Evolutionary conservation across 2,797 vertebrate species (phyloP), one percentile per base, ranked within the genome.

Genomic region (Tamandua tetradactyla): DNA sequence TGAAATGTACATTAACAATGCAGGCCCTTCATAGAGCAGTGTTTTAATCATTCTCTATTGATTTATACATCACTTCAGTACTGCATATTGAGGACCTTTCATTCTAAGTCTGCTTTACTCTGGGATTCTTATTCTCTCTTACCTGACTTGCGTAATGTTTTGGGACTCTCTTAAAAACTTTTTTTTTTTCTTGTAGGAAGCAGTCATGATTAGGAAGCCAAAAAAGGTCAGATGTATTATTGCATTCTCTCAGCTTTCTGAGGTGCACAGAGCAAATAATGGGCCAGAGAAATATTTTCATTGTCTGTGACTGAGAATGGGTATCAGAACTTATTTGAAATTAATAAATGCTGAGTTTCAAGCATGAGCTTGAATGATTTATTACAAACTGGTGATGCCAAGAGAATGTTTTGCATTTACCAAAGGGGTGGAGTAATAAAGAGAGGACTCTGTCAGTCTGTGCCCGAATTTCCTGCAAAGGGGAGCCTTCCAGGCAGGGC

Each of bases 31-130:
- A 95, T 93, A 95, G 97, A 97, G 94, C 97, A 95, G 96, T 95
- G 94, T 96, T 97, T 95, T 98, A 98, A 98, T 98, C 97, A 98
- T 98, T 97, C 93, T 95, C 37, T 97, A 97, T 98, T 98, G 98
- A 98, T 98, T 98, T 98, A 97, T 97, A 95, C 97, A 97, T 98
- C 95, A 97, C 94, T 97, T 98, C 89, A 92, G 2, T 84, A 95
- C 97, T 97, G 95, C 79, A 82, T 93, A 94, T 96, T 82, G 95
- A 98, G 92, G 96, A 95, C 59, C 72, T 97, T 95, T 96, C 97
- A 95, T 55, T 97, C 95, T 95, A 96, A 95, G 93, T 84, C 97
- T 96, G 87, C 96, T 97, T 98, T 84, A 90, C 95, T 57, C n/a
- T 87, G 75, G 13, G n/a, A 96, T 96, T 97, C 89, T 83, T 76